phyloP scores from a whole-genome alignment of 2,888 invertebrate genomes.

The Cryptocephalus primarius region DNA sequence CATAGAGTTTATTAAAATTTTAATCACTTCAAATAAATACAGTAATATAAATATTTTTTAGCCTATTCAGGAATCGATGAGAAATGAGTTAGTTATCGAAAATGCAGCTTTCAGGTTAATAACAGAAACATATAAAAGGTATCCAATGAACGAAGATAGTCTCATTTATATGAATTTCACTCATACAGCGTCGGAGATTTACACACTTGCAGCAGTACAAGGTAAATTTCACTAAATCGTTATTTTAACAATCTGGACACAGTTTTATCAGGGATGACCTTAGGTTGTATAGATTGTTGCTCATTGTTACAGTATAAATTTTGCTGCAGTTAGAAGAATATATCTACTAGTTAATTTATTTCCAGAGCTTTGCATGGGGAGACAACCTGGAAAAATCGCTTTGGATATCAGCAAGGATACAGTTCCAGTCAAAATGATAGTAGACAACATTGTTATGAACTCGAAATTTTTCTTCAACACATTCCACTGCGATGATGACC shows the following conservation, averaged over 20 bases:
- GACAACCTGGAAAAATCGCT: constrained; percentile 1
- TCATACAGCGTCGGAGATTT: neutral
- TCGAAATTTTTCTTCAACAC: constrained; percentile 4
- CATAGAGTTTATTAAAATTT: too few relatives aligned
- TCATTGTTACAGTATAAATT: too few relatives aligned
- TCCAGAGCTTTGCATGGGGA: too few relatives aligned
- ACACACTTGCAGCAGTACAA: constrained; percentile 3
- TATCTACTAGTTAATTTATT: too few relatives aligned
- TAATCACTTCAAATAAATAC: too few relatives aligned
- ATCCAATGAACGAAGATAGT: too few relatives aligned
- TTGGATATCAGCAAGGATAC: constrained; percentile 3
- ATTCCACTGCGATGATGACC: neutral
- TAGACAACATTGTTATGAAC: constrained; percentile 3
- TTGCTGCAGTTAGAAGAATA: too few relatives aligned
- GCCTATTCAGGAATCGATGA: neutral
- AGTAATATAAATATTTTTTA: constrained; percentile 1
- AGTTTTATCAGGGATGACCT: too few relatives aligned
- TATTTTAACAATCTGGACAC: neutral
- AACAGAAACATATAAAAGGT: constrained; percentile 1
- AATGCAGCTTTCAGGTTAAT: constrained; percentile 6
- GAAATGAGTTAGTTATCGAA: constrained; percentile 3
- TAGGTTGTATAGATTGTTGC: too few relatives aligned
- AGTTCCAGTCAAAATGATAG: constrained; percentile 3
- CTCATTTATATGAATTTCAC: too few relatives aligned
- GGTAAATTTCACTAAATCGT: constrained; percentile 2